A percentile compares a stretch with the other conserved stretches of the same genome.
phyloP scores from a whole-genome alignment of 1,140 invertebrate genomes.

The Globodera rostochiensis region DNA sequence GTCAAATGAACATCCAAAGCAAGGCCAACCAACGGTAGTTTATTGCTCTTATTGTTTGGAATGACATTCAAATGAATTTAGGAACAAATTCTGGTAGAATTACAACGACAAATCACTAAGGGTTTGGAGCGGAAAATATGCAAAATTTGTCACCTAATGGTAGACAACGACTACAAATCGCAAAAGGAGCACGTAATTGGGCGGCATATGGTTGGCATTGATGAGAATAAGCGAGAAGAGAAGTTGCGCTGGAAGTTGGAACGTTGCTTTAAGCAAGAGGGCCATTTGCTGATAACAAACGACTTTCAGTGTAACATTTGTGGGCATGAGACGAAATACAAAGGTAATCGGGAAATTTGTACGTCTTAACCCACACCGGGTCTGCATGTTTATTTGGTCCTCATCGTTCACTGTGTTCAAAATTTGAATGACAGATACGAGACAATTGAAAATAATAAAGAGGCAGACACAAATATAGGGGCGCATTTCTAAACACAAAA shows the following conservation, averaged over 20 bases:
- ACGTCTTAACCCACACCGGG: too few relatives aligned
- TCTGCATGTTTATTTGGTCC: too few relatives aligned
- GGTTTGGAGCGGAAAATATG: not conserved
- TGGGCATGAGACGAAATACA: slow-evolving; percentile 11
- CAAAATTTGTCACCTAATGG: not conserved
- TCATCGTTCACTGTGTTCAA: too few relatives aligned
- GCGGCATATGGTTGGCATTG: not conserved
- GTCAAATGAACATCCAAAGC: not conserved
- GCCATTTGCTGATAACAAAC: slow-evolving; percentile 17
- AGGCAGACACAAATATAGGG: too few relatives aligned
- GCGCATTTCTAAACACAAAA: too few relatives aligned
- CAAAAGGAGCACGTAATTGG: slow-evolving; percentile 22
- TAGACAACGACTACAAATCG: slow-evolving; percentile 17
- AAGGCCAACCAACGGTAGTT: not conserved
- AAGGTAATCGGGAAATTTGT: not conserved
- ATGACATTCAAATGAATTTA: slow-evolving; percentile 1
- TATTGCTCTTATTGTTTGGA: not conserved
- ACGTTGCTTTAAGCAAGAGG: slow-evolving; percentile 11
- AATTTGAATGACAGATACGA: too few relatives aligned
- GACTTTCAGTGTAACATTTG: slow-evolving; percentile 29
- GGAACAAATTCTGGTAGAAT: not conserved
- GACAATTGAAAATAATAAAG: too few relatives aligned
- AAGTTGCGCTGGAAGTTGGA: slow-evolving; percentile 7
- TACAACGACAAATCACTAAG: slow-evolving; percentile 20
- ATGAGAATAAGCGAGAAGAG: not conserved